Conservation (phyloP, 2,113 vertebrate species). For the Nipponia nippon region DNA sequence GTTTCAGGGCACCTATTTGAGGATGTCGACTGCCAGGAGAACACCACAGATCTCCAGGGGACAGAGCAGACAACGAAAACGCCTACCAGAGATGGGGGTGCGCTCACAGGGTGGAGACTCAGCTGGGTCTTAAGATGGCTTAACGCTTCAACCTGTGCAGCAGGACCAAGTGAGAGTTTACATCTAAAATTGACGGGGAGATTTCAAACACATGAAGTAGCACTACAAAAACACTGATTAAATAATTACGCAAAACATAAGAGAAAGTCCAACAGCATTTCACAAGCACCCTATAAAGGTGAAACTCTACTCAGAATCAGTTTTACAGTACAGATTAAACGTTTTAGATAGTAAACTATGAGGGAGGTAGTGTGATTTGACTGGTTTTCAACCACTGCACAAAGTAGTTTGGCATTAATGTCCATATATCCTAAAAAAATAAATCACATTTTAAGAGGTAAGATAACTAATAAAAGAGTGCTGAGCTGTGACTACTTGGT, state of each 20-base stretch:
- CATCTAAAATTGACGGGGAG: background rate
- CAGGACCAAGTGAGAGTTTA: background rate
- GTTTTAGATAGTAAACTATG: background rate
- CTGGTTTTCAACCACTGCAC: background rate
- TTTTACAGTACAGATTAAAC: background rate
- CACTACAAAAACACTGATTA: background rate
- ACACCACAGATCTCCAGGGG: background rate
- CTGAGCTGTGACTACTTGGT: background rate
- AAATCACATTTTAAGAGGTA: background rate
- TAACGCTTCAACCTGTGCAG: background rate
- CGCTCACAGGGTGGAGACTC: background rate
- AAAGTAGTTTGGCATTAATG: background rate
- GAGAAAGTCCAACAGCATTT: background rate
- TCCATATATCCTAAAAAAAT: background rate
- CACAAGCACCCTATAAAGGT: background rate
- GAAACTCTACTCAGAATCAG: background rate
- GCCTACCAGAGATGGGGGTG: background rate
- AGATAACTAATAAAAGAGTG: background rate
- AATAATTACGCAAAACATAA: background rate
- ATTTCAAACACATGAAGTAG: background rate
- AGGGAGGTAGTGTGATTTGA: background rate
- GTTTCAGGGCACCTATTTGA: background rate
- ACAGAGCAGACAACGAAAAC: background rate
- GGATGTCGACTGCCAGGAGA: background rate
- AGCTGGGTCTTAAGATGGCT: background rate